Evolutionary conservation across 2,113 vertebrate species (phyloP), one percentile per base, ranked within the genome.

Genomic region (Cercopithecus mona): DNA sequence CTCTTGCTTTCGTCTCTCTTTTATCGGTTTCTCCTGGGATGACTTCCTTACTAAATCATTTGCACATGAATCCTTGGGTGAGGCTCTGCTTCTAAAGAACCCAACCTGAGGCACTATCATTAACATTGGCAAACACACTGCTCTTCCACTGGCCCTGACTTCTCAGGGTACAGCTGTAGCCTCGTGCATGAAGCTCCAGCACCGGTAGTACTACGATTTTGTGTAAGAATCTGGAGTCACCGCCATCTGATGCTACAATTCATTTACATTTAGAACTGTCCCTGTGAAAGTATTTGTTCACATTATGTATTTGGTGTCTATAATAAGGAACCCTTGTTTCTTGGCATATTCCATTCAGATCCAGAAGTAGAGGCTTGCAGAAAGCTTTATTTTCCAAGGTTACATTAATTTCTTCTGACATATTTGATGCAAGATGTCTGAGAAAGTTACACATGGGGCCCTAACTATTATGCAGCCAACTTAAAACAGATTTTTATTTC

Each of bases 361-460:
- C 13, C 35, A 75, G 20, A 79, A 12, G 45, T 40, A 81, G 50
- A 52, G 59, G 80, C 48, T 76, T 94, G 87, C 0, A 66, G 48
- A 85, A 55, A 2, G 8, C 23, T 75, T 94, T 94, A n/a, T 73
- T 96, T 97, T 82, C 45, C 48, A 96, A 90, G 8, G 38, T 66
- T 48, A 22, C n/a, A 3, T 88, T 84, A 66, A 90, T 93, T 59
- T 95, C 50, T 88, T 38, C 50, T 82, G 32, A 72, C 35, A 16
- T 23, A 18, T 50, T 80, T 20, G 20, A 13, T 75, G 7, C 55
- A 96, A 90, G 38, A 92, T 61, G n/a, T 75, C 48, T 83, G 11
- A 94, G 16, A 79, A 88, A 66, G 8, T 76, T 48, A 72, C 9
- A 50, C 1, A 1, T 57, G 6, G 12, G 8, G 20, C 9, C 27